Conservation (phyloP, 2,888 invertebrate species). For the Mesorhabditis spiculigera region DNA sequence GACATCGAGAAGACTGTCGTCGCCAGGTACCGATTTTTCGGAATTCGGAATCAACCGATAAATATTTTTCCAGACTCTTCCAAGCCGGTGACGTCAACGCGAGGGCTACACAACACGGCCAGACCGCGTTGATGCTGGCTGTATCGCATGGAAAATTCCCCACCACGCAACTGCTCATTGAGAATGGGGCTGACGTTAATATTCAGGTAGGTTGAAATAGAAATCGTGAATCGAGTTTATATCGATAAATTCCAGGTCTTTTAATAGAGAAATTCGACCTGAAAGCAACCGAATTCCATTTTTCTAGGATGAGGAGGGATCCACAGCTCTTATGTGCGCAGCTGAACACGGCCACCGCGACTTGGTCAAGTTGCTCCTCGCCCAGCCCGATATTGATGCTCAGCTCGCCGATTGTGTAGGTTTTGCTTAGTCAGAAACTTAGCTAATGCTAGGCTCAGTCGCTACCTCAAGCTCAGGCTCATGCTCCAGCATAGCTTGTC, state of each 20-base stretch:
- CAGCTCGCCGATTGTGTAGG: constrained; percentile 76
- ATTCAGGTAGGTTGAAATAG: constrained; percentile 64
- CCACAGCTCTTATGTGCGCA: constrained; percentile 87
- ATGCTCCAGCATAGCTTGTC: too few species aligned
- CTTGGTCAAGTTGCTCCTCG: constrained; percentile 76
- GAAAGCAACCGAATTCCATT: too few species aligned
- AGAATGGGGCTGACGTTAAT: constrained; percentile 81
- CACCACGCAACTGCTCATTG: constrained; percentile 76
- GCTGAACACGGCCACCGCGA: constrained; percentile 87
- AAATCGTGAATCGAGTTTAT: too few species aligned
- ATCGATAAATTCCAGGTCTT: too few species aligned
- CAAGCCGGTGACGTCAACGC: constrained; percentile 81
- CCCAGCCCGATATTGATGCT: constrained; percentile 78
- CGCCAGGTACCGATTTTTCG: constrained; percentile 60
- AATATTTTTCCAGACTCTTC: constrained; percentile 72
- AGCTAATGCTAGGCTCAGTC: background rate
- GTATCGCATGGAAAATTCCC: constrained; percentile 81
- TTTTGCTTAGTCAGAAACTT: constrained; percentile 7
- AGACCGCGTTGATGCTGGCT: constrained; percentile 87
- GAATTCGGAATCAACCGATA: background rate
- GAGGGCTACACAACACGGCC: constrained; percentile 82
- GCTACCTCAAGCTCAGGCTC: too few species aligned
- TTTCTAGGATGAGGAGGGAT: constrained; percentile 77
- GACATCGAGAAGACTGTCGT: constrained; percentile 77
- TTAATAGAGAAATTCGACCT: too few species aligned